Percentiles rank a stretch among this genome's conserved stretches.
These are phyloP conservation scores for Spongia lamella DNA, from an alignment of 37 sponge, comb jelly and placozoan genomes.

Conservation along the genomic window DNA sequence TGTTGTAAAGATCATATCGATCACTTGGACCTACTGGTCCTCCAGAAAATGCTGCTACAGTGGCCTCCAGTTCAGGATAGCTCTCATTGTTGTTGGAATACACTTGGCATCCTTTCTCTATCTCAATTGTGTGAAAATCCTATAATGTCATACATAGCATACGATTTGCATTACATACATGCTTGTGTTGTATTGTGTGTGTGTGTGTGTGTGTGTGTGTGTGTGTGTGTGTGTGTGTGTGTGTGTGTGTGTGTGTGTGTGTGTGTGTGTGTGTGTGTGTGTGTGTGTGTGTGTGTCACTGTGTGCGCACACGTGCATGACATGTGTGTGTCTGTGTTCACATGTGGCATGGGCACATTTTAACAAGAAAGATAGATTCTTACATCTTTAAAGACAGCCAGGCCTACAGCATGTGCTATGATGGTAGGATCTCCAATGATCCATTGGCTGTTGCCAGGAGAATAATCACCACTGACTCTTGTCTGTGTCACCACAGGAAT, in stretches of 20 bases:
- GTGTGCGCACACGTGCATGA: no score
- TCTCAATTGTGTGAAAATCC: conserved; percentile 39
- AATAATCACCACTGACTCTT: conserved; percentile 45
- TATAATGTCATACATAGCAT: no score
- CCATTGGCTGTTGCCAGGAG: conserved; percentile 45
- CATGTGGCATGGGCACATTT: no score
- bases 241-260: no score
- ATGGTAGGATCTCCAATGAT: conserved; percentile 55
- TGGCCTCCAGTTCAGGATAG: conserved; percentile 33
- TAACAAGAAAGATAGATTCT: neutral
- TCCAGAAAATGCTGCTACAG: conserved; percentile 21
- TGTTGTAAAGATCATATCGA: conserved; percentile 4
- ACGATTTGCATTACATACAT: no score
- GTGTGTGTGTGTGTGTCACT: no score
- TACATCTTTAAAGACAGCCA: conserved; percentile 56
- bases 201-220: no score
- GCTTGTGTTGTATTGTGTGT: no score
- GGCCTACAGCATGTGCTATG: conserved; percentile 32
- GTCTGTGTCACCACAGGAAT: conserved; percentile 48
- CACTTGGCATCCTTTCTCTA: conserved; percentile 18
- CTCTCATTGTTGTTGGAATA: conserved; percentile 1
- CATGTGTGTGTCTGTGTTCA: no score
- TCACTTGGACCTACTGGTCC: conserved; percentile 41
- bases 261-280: no score
- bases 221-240: no score